These are phyloP conservation scores for Benthosema pterotum DNA, from an alignment of 2,797 vertebrate species.

Conservation along the genomic window DNA sequence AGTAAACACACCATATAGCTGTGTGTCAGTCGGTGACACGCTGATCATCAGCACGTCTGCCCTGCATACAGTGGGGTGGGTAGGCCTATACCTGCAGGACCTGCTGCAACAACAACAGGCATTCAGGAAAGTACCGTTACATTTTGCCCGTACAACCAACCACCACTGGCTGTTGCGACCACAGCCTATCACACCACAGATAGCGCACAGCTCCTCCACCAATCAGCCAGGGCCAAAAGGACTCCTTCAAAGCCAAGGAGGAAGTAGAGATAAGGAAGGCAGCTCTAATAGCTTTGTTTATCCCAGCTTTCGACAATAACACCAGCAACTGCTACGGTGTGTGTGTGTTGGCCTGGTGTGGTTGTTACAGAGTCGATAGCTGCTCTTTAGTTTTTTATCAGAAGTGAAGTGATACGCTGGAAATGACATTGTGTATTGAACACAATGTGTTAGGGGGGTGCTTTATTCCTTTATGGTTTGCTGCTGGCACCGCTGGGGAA, in stretches of 20 bases:
- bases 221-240: slow-evolving; percentile 56
- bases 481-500: not conserved
- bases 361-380: slow-evolving; percentile 43
- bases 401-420: slow-evolving; percentile 7
- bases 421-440: slow-evolving; percentile 4
- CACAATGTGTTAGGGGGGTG: slow-evolving; percentile 3
- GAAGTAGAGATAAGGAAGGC: slow-evolving; percentile 66
- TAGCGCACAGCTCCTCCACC: slow-evolving; percentile 61
- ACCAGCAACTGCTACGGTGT: slow-evolving; percentile 16
- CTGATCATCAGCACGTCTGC: slow-evolving; percentile 35
- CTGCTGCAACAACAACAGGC: slow-evolving; percentile 66
- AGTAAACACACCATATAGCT: slow-evolving; percentile 21
- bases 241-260: slow-evolving; percentile 56
- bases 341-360: slow-evolving; percentile 35
- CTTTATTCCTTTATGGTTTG: not conserved
- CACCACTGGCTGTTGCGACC: slow-evolving; percentile 53
- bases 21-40: slow-evolving; percentile 19
- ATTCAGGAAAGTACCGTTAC: slow-evolving; percentile 39
- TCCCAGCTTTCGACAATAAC: slow-evolving; percentile 63
- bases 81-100: slow-evolving; percentile 43
- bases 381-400: slow-evolving; percentile 26
- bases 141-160: no score
- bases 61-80: slow-evolving; percentile 31
- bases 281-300: slow-evolving; percentile 71
- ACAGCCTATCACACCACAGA: slow-evolving; percentile 68